Conservation (phyloP, 1,140 invertebrate genomes). For the Drosophila ananassae region DNA sequence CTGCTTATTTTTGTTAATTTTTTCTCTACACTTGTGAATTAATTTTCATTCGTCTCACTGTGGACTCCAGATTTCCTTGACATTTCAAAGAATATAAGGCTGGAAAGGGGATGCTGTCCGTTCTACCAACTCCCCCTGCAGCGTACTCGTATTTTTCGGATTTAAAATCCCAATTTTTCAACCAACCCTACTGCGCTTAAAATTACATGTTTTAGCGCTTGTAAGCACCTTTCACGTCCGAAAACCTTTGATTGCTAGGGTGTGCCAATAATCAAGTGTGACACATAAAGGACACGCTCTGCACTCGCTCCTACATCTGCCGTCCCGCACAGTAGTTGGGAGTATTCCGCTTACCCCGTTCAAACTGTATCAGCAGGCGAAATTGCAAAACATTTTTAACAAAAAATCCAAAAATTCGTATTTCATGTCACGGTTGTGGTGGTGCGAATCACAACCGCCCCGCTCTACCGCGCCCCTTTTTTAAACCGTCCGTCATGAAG, state of each 20-base stretch:
- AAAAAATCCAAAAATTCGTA: constrained; percentile 42
- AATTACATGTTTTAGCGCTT: constrained; percentile 11
- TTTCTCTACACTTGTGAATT: constrained; percentile 64
- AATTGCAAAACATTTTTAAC: constrained; percentile 23
- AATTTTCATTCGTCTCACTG: constrained; percentile 66
- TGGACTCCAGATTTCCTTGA: constrained; percentile 14
- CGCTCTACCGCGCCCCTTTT: constrained; percentile 58
- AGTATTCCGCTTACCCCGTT: constrained; percentile 30
- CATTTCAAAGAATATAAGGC: neutral
- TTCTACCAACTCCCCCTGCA: neutral
- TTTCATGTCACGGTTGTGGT: constrained; percentile 69
- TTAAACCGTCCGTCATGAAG: constrained; percentile 55
- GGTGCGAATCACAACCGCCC: constrained; percentile 61
- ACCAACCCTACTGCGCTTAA: constrained; percentile 13
- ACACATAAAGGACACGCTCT: constrained; percentile 67
- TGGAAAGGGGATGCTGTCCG: neutral
- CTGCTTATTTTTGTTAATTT: constrained; percentile 73
- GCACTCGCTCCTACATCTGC: constrained; percentile 30
- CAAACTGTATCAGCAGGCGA: constrained; percentile 41
- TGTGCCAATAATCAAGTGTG: constrained; percentile 72
- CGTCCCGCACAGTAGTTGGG: constrained; percentile 17
- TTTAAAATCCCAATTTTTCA: neutral
- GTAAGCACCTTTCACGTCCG: constrained; percentile 42
- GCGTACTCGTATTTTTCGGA: neutral
- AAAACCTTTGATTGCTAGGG: constrained; percentile 37